phyloP scores from a whole-genome alignment of 2,113 vertebrate species.

The Sinosuthora webbiana region DNA sequence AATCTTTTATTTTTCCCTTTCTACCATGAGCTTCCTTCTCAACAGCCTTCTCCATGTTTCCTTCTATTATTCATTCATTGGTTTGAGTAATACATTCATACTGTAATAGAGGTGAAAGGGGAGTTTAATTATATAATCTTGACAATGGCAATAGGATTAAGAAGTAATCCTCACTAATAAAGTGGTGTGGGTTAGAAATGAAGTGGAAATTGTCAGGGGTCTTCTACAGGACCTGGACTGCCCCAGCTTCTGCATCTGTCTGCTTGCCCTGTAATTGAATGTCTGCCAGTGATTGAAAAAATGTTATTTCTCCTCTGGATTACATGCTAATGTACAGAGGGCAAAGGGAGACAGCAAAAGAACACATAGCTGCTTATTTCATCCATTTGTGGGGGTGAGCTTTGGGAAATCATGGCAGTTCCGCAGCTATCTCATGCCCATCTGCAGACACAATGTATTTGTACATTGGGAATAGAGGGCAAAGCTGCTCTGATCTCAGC shows the following conservation, averaged over 20 bases:
- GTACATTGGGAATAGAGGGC: conserved; percentile 84
- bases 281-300: conserved; percentile 87
- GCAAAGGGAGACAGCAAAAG: conserved; percentile 82
- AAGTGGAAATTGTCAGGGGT: conserved; percentile 83
- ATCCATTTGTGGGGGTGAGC: conserved; percentile 83
- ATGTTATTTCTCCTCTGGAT: conserved; percentile 89
- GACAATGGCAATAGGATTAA: conserved; percentile 89
- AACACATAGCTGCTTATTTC: conserved; percentile 88
- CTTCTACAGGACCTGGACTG: conserved; percentile 73
- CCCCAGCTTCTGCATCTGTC: conserved; percentile 82
- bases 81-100: conserved; percentile 73
- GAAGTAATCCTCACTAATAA: conserved; percentile 88
- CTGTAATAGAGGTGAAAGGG: conserved; percentile 85
- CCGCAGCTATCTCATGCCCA: conserved; percentile 81
- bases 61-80: conserved; percentile 67
- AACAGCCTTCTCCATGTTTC: neutral
- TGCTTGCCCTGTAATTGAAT: conserved; percentile 90
- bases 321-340: conserved; percentile 90
- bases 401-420: conserved; percentile 90
- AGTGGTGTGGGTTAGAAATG: conserved; percentile 81
- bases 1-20: neutral
- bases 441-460: conserved; percentile 91
- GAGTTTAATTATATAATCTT: conserved; percentile 87
- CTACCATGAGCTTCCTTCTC: neutral
- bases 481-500: conserved; percentile 83